Evolutionary conservation across 2,888 invertebrate genomes (phyloP).

Genomic region (Cataglyphis altisquamis): DNA sequence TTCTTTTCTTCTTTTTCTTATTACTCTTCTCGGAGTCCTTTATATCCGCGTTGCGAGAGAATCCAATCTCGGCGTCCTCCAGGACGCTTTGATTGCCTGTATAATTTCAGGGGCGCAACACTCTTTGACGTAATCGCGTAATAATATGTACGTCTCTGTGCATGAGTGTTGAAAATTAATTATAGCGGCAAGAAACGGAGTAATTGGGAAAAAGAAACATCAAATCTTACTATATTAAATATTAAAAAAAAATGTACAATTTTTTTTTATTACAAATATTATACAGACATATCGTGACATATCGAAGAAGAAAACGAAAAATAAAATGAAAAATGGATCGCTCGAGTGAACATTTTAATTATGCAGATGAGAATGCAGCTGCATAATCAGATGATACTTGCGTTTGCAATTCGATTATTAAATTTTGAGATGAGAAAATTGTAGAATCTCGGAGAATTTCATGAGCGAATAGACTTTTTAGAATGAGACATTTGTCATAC

Average conservation of each 20-base stretch:
- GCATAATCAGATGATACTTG: neutral
- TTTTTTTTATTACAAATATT: neutral
- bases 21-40: slow-evolving; percentile 55
- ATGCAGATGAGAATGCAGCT: neutral
- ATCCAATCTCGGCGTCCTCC: slow-evolving; percentile 41
- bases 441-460: neutral
- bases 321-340: neutral
- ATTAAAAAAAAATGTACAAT: neutral
- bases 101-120: slow-evolving; percentile 37
- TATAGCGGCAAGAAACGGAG: neutral
- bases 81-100: slow-evolving; percentile 35
- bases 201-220: too few species aligned
- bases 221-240: neutral
- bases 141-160: neutral
- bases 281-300: neutral
- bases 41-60: slow-evolving; percentile 60
- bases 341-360: neutral
- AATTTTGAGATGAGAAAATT: slow-evolving; percentile 7
- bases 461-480: neutral
- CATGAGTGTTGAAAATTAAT: slow-evolving; percentile 1
- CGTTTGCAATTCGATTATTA: slow-evolving; percentile 6
- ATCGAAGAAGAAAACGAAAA: neutral
- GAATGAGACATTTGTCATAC: neutral
- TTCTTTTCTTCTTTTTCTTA: neutral
- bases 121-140: neutral